A percentile compares a stretch with the other conserved stretches of the same genome.
Conservation (phyloP, 2,888 invertebrate species). For the Pyrrhosoma nymphula region DNA sequence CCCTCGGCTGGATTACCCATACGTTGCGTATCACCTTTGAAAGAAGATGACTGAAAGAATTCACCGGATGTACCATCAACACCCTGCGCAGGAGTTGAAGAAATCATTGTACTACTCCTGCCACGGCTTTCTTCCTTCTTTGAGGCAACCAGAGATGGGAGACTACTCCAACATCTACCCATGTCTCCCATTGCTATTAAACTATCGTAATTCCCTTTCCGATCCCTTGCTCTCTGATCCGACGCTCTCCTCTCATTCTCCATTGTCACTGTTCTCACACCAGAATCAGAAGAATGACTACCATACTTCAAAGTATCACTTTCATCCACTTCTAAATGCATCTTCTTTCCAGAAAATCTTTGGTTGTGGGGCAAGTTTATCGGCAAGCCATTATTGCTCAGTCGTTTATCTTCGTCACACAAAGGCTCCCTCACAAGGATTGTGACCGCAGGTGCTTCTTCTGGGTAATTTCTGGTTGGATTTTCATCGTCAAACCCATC, state of each 20-base stretch:
- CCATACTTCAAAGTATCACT: neutral
- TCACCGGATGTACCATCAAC: conserved; percentile 7
- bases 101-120: conserved; percentile 52
- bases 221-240: neutral
- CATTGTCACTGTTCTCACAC: neutral
- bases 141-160: neutral
- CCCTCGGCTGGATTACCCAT: neutral
- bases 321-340: conserved; percentile 37
- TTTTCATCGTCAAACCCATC: conserved; percentile 39
- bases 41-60: conserved; percentile 53
- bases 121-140: conserved; percentile 49
- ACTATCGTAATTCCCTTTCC: conserved; percentile 3
- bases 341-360: neutral
- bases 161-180: conserved; percentile 60
- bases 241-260: conserved; percentile 37
- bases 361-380: neutral
- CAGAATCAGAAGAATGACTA: conserved; percentile 33
- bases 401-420: neutral
- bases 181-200: conserved; percentile 41
- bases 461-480: neutral
- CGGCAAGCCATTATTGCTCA: neutral
- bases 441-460: conserved; percentile 38
- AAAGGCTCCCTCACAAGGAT: conserved; percentile 37
- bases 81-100: conserved; percentile 19
- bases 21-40: neutral